Base-by-base conservation (phyloP, 1,140 invertebrate species). In the Temnothorax longispinosus region DNA sequence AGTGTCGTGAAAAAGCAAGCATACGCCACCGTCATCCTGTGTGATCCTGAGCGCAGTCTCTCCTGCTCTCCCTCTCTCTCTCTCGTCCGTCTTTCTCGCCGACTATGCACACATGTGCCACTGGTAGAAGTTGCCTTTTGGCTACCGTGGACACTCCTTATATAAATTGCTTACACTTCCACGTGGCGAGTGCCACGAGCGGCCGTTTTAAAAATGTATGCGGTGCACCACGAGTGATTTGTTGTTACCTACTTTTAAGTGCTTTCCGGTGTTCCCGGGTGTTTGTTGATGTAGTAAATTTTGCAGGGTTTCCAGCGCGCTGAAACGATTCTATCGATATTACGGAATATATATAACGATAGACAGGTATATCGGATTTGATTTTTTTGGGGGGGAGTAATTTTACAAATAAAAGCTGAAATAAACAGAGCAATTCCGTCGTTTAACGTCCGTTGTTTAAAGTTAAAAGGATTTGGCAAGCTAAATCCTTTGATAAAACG, bases 1-100 rank as follows among this genome's bases (percentile, higher is more conserved):
- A 54, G 21, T 72, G 54, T 85, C 44, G 65, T 87, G 60, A 74
- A 88, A 88, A 88, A 86, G 71, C 60, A 74, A 88, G 69, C 88
- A 81, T 71, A 88, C 71, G 81, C 82, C 50, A 62, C 54, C 54
- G 58, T 85, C 47, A 56, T 69, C n/a, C 54, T 32, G 52, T 32
- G 52, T 77, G 64, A 78, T 75, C 67, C 44, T 54, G 56, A 4
- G 10, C 69, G 27, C 52, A 52, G 13, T 47, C 72, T 58, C 67
- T 81, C 64, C 62, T 65, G 87, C 38, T 87, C 71, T 65, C 7
- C 18, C 27, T 41, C 54, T 64, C n/a, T 56, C 13, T 50, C 27
- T 27, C 50, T 15, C 67, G 8, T 78, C 32, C 50, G 18, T 27
- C 21, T 86, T 8, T 54, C 50, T 74, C 47, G 10, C 15, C 44